Evolutionary conservation across 2,113 vertebrate species (phyloP).

Genomic region (Erythrocercus mccallii): DNA sequence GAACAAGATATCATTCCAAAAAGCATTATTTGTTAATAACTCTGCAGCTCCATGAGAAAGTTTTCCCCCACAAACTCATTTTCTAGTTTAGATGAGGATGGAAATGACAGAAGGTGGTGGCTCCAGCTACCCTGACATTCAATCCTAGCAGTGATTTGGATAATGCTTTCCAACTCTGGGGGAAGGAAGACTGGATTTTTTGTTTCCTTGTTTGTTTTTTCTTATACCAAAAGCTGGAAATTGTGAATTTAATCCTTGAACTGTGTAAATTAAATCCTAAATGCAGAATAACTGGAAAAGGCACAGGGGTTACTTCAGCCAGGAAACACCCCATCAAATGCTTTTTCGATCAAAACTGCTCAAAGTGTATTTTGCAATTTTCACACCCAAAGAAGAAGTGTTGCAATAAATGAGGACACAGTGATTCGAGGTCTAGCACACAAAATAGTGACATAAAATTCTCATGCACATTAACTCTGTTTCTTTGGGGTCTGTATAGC

Average conservation of each 20-base stretch:
- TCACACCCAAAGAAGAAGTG: neutral
- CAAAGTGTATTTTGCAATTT: neutral
- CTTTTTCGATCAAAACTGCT: neutral
- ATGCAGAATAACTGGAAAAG: slow-evolving; percentile 32
- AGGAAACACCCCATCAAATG: neutral
- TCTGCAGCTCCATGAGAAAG: neutral
- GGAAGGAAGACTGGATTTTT: neutral
- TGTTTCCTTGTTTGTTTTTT: neutral
- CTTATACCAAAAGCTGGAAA: slow-evolving; percentile 7
- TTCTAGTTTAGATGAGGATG: neutral
- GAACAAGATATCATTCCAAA: neutral
- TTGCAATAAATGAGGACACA: slow-evolving; percentile 18
- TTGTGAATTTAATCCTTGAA: slow-evolving; percentile 32
- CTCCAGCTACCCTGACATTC: neutral
- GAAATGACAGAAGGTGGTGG: neutral
- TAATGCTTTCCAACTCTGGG: neutral
- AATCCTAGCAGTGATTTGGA: neutral
- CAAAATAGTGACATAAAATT: slow-evolving; percentile 11
- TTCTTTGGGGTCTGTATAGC: neutral
- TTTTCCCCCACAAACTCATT: neutral
- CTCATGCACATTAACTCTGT: neutral
- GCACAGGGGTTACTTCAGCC: neutral
- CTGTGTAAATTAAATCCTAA: slow-evolving; percentile 41
- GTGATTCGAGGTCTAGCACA: neutral
- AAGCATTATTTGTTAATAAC: neutral